phyloP scores from a whole-genome alignment of 2,888 invertebrate genomes.

The Sesia apiformis region DNA sequence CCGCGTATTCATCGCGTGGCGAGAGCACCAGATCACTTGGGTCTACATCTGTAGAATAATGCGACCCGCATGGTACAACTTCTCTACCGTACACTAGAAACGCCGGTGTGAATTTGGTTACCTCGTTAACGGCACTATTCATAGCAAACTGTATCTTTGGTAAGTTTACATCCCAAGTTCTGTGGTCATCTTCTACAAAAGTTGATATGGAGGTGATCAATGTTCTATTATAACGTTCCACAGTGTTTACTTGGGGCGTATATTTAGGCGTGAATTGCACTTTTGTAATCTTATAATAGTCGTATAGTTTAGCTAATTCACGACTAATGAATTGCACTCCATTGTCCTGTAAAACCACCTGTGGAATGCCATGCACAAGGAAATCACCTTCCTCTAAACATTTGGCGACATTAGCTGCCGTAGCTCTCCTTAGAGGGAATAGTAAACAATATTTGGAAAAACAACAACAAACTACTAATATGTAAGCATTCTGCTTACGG shows the following conservation, averaged over 20 bases:
- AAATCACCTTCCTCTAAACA: constrained; percentile 3
- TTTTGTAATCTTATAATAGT: constrained; percentile 2
- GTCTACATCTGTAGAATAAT: constrained; percentile 6
- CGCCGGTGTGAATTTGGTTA: constrained; percentile 9
- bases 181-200: constrained; percentile 6
- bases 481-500: constrained; percentile 8
- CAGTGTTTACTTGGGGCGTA: constrained; percentile 7
- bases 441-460: constrained; percentile 4
- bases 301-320: not conserved
- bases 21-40: constrained; percentile 6
- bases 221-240: constrained; percentile 8
- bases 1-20: constrained; percentile 10
- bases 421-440: constrained; percentile 6
- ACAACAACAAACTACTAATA: constrained; percentile 14
- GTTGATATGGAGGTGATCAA: constrained; percentile 4
- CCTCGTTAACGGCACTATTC: constrained; percentile 10
- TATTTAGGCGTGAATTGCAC: constrained; percentile 4
- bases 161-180: constrained; percentile 7
- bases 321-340: constrained; percentile 3
- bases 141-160: constrained; percentile 9
- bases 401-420: constrained; percentile 3
- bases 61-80: constrained; percentile 8
- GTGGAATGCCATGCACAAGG: constrained; percentile 4
- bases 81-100: constrained; percentile 12
- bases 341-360: constrained; percentile 3